Evolutionary conservation across 30 jellyfish, hydroid and myxozoan genomes (phyloP).

Genomic region (Turritopsis dohrnii): DNA sequence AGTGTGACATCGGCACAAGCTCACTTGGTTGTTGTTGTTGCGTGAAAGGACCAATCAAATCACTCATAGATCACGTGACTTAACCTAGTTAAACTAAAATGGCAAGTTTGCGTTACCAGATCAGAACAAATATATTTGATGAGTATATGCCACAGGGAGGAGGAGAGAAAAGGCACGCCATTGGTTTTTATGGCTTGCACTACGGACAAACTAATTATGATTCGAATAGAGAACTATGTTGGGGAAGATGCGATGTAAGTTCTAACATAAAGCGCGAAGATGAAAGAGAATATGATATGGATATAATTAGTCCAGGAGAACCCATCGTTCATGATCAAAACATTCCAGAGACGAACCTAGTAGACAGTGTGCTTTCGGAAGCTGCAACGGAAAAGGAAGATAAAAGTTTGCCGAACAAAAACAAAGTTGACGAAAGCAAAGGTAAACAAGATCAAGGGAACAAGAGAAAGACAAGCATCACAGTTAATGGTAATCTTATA

Average conservation of each 20-base stretch:
- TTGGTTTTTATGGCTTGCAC: background rate
- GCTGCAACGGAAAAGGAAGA: background rate
- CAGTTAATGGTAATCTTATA: slow-evolving; percentile 15
- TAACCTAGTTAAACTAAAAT: background rate
- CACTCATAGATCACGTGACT: background rate
- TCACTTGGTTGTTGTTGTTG: background rate
- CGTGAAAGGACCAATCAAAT: background rate
- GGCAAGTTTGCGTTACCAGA: background rate
- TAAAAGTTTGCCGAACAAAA: background rate
- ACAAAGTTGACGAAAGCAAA: background rate
- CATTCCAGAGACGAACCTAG: background rate
- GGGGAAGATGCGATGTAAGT: background rate
- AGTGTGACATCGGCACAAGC: background rate
- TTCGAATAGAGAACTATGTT: background rate
- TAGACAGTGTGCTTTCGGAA: no score
- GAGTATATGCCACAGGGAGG: background rate
- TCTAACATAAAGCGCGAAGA: background rate
- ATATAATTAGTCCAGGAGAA: background rate
- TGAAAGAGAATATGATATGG: background rate
- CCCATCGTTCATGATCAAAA: background rate
- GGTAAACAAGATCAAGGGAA: background rate
- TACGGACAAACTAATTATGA: background rate
- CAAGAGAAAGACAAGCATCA: slow-evolving; percentile 11
- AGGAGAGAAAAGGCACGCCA: background rate
- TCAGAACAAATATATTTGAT: background rate